Evolutionary conservation across 2,113 vertebrate species (phyloP).

Genomic region (Phainopepla nitens): DNA sequence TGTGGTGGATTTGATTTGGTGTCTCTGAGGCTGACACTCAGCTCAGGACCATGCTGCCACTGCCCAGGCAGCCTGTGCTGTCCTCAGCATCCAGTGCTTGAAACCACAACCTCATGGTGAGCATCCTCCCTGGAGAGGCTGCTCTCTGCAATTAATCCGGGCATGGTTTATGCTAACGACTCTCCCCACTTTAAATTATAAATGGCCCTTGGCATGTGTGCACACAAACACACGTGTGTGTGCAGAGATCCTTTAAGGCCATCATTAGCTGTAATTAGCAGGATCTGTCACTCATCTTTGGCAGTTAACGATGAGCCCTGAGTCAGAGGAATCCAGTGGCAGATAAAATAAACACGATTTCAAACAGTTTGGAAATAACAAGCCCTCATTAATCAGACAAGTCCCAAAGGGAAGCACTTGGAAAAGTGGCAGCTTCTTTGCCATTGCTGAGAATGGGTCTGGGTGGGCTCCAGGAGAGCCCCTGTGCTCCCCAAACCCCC

Average conservation of each 20-base stretch:
- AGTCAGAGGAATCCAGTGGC: constrained; percentile 56
- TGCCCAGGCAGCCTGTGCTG: not conserved
- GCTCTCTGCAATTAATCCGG: constrained; percentile 29
- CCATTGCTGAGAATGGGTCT: rapidly evolving
- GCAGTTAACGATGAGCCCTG: constrained; percentile 55
- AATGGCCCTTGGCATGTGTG: constrained; percentile 60
- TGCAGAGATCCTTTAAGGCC: constrained; percentile 55
- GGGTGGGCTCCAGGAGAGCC: not conserved
- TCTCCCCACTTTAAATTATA: constrained; percentile 66
- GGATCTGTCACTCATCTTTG: constrained; percentile 68
- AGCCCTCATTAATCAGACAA: constrained; percentile 57
- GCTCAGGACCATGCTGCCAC: not conserved
- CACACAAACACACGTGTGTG: constrained; percentile 41
- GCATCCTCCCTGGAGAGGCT: not conserved
- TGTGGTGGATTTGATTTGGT: not conserved
- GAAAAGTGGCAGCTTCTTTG: not conserved
- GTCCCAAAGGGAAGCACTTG: constrained; percentile 11
- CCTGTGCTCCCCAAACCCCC: not conserved
- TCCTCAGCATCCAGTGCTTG: not conserved
- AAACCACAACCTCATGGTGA: not conserved
- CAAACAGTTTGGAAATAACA: constrained; percentile 66
- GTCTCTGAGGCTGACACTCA: not conserved
- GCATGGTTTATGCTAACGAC: constrained; percentile 37
- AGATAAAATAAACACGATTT: constrained; percentile 66
- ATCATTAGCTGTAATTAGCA: constrained; percentile 69